Base-by-base conservation (phyloP, 2,113 vertebrate genomes). In the Sminthopsis crassicaudata region DNA sequence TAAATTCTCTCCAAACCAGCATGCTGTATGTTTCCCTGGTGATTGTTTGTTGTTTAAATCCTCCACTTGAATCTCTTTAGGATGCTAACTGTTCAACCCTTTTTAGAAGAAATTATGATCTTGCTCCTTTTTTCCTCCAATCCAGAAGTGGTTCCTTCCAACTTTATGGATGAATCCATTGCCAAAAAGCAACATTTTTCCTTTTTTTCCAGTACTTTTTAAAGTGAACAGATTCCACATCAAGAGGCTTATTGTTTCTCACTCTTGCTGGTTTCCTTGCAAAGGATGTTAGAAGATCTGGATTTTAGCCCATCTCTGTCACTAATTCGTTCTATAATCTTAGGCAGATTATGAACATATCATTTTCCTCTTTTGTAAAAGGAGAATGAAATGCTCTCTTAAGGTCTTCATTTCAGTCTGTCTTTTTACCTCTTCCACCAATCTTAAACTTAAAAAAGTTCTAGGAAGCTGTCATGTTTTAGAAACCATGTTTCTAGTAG, bases 21-120 rank as follows among this genome's bases (percentile, higher is more conserved):
- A 53, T 16, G 10, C 24, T 46, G 12, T 97, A 51, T 94, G 22
- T 91, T 84, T 92, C 46, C n/a, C 2, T 94, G 95, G 90, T 76
- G 50, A 42, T 92, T 95, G 46, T 4, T 50, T 57, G 57, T 54
- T 24, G 48, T 95, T 22, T 52, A 91, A 93, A 89, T 55, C 26
- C 23, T 53, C 11, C 92, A 30, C 46, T 88, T 42, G 24, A 30
- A 53, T 46, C 51, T 25, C 50, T 90, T 14, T 25, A 92, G 36
- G 57, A 67, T 91, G 10, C 88, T 60, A 55, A 14, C 51, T 42
- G 8, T 93, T 54, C 46, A 67, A 54, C 60, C 51, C 54, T 89
- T 92, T 26, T 90, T 97, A 46, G 52, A 92, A 91, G 53, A 94
- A 50, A 92, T 92, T 48, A 67, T 25, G 9, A 76, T 93, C 60